A percentile compares a stretch with the other conserved stretches of the same genome.
Evolutionary conservation across 2,888 invertebrate genomes (phyloP).

Genomic region (Phengaris arion): DNA sequence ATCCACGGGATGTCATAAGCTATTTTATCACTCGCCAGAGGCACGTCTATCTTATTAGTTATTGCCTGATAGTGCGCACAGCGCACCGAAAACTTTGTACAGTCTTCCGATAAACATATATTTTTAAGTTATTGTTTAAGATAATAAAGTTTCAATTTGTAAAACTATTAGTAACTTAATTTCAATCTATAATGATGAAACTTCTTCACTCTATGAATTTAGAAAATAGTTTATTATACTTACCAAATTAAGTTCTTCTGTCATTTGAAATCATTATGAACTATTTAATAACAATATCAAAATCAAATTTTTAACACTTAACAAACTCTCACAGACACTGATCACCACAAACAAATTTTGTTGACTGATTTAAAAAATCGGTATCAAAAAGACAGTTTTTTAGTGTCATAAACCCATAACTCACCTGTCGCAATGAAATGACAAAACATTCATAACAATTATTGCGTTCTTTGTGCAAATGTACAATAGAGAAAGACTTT

Average conservation of each 20-base stretch:
- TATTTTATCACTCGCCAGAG: slow-evolving; percentile 14
- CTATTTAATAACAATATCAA: too few relatives aligned
- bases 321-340: slow-evolving; percentile 9
- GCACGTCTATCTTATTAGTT: neutral
- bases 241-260: slow-evolving; percentile 26
- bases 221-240: neutral
- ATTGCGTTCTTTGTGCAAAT: slow-evolving; percentile 57
- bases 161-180: neutral
- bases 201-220: neutral
- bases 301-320: neutral
- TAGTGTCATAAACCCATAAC: slow-evolving; percentile 47
- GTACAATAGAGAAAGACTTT: slow-evolving; percentile 73
- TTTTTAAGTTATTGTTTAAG: neutral
- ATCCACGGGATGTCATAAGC: slow-evolving; percentile 35
- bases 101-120: neutral
- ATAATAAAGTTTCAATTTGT: neutral
- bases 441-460: slow-evolving; percentile 56
- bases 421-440: slow-evolving; percentile 55
- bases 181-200: neutral
- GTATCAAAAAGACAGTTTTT: slow-evolving; percentile 36
- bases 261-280: neutral
- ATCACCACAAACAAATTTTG: neutral
- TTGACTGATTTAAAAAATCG: slow-evolving; percentile 22
- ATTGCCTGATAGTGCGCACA: neutral
- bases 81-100: neutral